phyloP scores from a whole-genome alignment of 2,797 vertebrate species.

The Pipistrellus kuhlii region DNA sequence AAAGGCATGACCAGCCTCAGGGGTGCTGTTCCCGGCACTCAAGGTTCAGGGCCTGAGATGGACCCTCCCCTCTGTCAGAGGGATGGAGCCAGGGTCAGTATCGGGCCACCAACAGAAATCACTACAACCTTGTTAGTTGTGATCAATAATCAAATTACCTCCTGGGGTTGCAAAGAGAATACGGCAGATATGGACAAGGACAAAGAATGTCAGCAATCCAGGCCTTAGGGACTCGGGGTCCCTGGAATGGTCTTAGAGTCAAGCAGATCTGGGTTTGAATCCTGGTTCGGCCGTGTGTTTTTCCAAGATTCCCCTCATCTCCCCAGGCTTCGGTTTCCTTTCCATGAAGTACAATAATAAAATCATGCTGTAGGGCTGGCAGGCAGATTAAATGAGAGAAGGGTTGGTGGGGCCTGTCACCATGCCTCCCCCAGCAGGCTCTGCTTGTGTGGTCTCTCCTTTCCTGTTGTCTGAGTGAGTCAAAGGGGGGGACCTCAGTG shows the following conservation, averaged over 20 bases:
- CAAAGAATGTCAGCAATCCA: not conserved
- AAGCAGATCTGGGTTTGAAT: not conserved
- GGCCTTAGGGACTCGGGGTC: not conserved
- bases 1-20: not conserved
- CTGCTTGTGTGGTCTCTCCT: too few species aligned
- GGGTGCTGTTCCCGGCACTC: not conserved
- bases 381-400: not conserved
- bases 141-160: not conserved
- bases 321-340: not conserved
- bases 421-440: not conserved
- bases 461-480: accelerated
- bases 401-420: not conserved
- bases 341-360: not conserved
- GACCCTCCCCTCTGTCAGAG: not conserved
- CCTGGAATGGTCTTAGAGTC: not conserved
- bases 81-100: not conserved
- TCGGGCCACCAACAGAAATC: not conserved
- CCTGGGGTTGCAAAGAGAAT: not conserved
- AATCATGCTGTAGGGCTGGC: not conserved
- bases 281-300: not conserved
- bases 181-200: not conserved
- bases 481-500: not conserved
- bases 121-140: not conserved
- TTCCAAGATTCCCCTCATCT: not conserved
- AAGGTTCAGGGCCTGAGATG: accelerated